Percentiles rank a stretch among this genome's conserved stretches.
Conservation (phyloP, 2,797 vertebrate genomes). For the Carduelis carduelis region DNA sequence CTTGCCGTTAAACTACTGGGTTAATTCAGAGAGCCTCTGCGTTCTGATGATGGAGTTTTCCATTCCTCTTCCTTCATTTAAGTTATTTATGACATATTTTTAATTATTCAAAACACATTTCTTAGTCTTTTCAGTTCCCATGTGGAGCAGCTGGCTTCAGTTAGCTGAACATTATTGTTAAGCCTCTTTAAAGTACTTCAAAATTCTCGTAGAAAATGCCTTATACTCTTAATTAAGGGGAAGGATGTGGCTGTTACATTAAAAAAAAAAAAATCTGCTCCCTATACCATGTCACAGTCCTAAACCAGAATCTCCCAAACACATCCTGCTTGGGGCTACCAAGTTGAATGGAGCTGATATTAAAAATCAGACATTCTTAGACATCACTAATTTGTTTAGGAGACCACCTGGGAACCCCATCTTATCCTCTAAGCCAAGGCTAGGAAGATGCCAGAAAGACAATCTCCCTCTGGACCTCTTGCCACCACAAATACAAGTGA, state of each 20-base stretch:
- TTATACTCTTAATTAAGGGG: background rate
- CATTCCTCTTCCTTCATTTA: background rate
- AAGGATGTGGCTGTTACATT: background rate
- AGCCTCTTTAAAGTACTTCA: background rate
- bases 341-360: background rate
- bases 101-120: constrained; percentile 28
- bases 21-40: background rate
- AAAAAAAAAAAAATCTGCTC: background rate
- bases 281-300: background rate
- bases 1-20: background rate
- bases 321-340: background rate
- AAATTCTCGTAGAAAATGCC: background rate
- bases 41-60: background rate
- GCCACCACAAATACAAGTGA: background rate
- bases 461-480: background rate
- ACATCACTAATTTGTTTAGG: background rate
- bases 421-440: background rate
- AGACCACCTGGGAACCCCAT: background rate
- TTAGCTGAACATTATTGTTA: constrained; percentile 4
- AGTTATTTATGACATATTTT: constrained; percentile 14
- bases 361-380: background rate
- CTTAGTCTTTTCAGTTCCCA: background rate
- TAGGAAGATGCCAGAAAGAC: background rate
- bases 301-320: background rate
- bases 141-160: constrained; percentile 9